Evolutionary conservation across 2,888 invertebrate genomes (phyloP).

Genomic region (Trachelus troglodyta): DNA sequence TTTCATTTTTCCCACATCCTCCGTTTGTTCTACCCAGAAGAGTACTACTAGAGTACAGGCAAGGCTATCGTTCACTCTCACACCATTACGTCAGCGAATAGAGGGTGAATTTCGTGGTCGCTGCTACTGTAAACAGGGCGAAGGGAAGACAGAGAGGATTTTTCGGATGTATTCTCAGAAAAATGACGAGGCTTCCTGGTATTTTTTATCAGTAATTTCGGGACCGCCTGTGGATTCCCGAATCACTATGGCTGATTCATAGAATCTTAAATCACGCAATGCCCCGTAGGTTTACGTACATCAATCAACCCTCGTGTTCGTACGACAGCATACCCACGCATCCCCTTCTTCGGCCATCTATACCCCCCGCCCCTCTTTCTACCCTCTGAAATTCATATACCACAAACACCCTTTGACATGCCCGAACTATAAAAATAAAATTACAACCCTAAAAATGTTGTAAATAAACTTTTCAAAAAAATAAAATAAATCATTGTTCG

Average conservation of each 20-base stretch:
- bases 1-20: neutral
- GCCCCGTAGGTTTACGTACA: neutral
- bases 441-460: neutral
- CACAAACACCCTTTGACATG: neutral
- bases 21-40: neutral
- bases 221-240: neutral
- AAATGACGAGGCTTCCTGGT: neutral
- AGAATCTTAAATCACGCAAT: conserved; percentile 1
- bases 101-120: neutral
- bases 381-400: neutral
- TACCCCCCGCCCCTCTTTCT: neutral
- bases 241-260: conserved; percentile 1
- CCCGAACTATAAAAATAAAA: neutral
- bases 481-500: too few species aligned
- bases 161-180: neutral
- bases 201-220: neutral
- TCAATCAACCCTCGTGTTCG: neutral
- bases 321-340: neutral
- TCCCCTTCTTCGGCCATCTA: neutral
- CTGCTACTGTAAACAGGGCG: neutral
- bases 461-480: neutral
- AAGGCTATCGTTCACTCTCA: neutral
- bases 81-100: neutral
- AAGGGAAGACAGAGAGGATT: neutral
- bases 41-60: neutral